Evolutionary conservation across 2,113 vertebrate genomes (phyloP).

Genomic region (Gila orcuttii): DNA sequence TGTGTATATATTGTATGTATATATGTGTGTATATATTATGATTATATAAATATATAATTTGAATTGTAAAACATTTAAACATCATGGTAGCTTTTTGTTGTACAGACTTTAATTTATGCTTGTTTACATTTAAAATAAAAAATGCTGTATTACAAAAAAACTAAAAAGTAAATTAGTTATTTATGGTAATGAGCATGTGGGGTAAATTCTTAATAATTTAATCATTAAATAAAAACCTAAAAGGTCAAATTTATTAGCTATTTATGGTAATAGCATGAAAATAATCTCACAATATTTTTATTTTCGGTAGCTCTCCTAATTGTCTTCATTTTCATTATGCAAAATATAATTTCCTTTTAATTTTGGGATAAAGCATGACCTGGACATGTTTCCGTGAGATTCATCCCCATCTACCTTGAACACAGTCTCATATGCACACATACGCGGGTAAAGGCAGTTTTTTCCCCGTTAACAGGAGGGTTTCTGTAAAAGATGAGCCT

Average conservation of each 20-base stretch:
- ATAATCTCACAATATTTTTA: not conserved
- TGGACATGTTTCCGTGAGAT: not conserved
- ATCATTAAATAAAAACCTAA: no score
- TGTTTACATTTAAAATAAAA: no score
- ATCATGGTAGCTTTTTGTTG: no score
- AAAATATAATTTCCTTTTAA: not conserved
- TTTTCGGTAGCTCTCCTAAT: not conserved
- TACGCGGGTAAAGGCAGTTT: constrained; percentile 50
- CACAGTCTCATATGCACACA: constrained; percentile 47
- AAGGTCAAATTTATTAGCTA: not conserved
- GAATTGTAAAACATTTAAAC: no score
- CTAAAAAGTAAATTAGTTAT: not conserved
- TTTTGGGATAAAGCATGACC: not conserved
- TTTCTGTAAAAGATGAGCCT: constrained; percentile 39
- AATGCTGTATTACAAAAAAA: no score
- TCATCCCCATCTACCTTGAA: constrained; percentile 33
- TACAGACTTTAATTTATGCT: no score
- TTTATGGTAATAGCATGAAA: not conserved
- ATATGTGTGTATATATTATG: no score
- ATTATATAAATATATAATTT: no score
- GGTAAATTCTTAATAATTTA: no score
- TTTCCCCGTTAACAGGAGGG: constrained; percentile 36
- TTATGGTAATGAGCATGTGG: not conserved
- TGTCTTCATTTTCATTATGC: not conserved
- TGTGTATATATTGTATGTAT: no score